Percentiles rank a stretch among this genome's conserved stretches.
phyloP scores from a whole-genome alignment of 1,140 invertebrate genomes.

The Hycleus phaleratus region DNA sequence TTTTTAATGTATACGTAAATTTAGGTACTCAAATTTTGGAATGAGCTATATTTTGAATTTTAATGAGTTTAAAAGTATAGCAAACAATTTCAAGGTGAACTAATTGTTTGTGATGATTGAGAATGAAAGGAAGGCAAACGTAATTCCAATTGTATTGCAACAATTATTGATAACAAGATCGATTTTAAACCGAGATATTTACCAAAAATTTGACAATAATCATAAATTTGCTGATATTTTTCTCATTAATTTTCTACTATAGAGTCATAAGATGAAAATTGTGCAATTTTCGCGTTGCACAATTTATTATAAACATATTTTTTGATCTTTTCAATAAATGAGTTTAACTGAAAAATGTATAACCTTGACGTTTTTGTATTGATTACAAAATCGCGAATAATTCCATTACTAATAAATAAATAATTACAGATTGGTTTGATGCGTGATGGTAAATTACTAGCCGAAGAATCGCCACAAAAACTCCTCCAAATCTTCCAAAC shows the following conservation, averaged over 20 bases:
- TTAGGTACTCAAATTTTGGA: not conserved
- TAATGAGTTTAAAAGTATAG: not conserved
- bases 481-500: constrained; percentile 56
- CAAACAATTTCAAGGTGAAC: not conserved
- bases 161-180: too few species aligned
- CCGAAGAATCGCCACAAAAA: constrained; percentile 70
- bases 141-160: not conserved
- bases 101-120: not conserved
- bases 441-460: constrained; percentile 74
- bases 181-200: too few species aligned
- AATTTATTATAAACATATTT: too few species aligned
- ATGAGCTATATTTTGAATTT: not conserved
- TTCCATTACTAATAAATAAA: not conserved
- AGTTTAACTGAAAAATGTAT: not conserved
- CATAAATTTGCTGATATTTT: too few species aligned
- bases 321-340: too few species aligned
- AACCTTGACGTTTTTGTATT: not conserved
- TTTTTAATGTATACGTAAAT: too few species aligned
- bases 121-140: not conserved
- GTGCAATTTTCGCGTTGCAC: too few species aligned
- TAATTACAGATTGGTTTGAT: constrained; percentile 74
- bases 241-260: too few species aligned
- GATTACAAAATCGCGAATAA: not conserved
- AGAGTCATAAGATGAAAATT: too few species aligned
- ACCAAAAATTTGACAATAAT: too few species aligned